Evolutionary conservation across 2,113 vertebrate genomes (phyloP).

Genomic region (Tyto alba): DNA sequence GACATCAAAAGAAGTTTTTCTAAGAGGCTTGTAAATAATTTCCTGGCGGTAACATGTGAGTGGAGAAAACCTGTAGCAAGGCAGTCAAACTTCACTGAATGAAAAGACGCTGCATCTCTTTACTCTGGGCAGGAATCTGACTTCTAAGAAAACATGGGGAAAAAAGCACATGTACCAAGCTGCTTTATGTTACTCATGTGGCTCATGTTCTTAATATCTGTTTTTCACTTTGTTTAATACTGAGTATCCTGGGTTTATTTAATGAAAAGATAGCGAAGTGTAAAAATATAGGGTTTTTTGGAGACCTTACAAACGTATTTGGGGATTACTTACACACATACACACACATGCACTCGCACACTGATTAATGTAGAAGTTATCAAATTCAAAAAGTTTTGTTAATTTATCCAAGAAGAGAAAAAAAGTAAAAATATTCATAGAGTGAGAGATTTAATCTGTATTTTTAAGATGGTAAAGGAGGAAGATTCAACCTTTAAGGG

Average conservation of each 20-base stretch:
- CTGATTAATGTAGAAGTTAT: not conserved
- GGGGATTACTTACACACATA: not conserved
- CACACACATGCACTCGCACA: not conserved
- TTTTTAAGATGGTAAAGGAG: not conserved
- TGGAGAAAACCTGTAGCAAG: not conserved
- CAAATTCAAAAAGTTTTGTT: not conserved
- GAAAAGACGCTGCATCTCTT: not conserved
- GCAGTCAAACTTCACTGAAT: not conserved
- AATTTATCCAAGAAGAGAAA: not conserved
- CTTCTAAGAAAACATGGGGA: not conserved
- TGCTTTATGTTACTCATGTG: not conserved
- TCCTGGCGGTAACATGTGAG: not conserved
- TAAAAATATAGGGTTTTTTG: fast-evolving
- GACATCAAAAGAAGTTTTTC: not conserved
- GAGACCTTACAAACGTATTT: not conserved
- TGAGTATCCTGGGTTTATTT: not conserved
- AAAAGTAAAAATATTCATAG: not conserved
- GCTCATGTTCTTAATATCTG: not conserved
- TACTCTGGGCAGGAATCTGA: not conserved
- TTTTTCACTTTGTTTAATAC: not conserved
- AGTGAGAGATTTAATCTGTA: not conserved
- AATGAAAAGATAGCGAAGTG: not conserved
- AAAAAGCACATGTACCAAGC: not conserved
- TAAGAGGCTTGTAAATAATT: not conserved
- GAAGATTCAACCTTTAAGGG: not conserved